Base-by-base conservation (phyloP, 2,113 vertebrate species). In the Pantherophis guttatus region DNA sequence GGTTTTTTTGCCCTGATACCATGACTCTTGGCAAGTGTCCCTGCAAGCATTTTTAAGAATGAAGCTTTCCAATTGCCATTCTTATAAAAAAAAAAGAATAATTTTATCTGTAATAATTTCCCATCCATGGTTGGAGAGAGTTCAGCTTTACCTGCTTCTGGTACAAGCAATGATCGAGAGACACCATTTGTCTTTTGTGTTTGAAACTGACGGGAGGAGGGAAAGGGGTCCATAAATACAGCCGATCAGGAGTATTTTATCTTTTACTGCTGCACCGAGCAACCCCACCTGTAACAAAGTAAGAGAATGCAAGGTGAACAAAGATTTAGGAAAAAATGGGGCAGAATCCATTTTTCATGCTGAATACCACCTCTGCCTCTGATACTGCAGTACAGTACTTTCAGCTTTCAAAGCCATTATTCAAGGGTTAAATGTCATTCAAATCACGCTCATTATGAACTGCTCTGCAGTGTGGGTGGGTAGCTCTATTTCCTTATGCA, bases 371-470 rank as follows among this genome's bases (percentile, higher is more conserved):
- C 94, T 85, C 91, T 1, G 62, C 87, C 57, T 86, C 39, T 90
- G 94, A 95, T 85, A 93, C 5, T 52, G 94, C 92, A 90, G 59
- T 65, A 93, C 39, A 57, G 94, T 88, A 94, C 94, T 96, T 54
- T 89, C 0, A 50, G 65, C 95, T 94, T 50, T 23, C 95, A 92
- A 90, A 94, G 93, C 94, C 93, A 97, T 97, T 96, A 95, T 97
- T 97, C 97, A 97, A 96, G 98, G 97, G 98, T 97, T 98, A 97
- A 97, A 97, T 97, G 98, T 97, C 98, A 98, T 96, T 98, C 98
- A 95, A 90, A 97, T 97, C 93, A 94, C 95, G 91, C 97, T 98
- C 96, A 97, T 98, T 97, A 97, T 95, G 96, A 97, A 96, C 97
- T 94, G 95, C 93, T 86, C 88, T 75, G 95, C 93, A 91, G 94